A percentile compares a stretch with the other conserved stretches of the same genome.
phyloP scores from a whole-genome alignment of 2,113 vertebrate species.

The Rousettus leschenaultii region DNA sequence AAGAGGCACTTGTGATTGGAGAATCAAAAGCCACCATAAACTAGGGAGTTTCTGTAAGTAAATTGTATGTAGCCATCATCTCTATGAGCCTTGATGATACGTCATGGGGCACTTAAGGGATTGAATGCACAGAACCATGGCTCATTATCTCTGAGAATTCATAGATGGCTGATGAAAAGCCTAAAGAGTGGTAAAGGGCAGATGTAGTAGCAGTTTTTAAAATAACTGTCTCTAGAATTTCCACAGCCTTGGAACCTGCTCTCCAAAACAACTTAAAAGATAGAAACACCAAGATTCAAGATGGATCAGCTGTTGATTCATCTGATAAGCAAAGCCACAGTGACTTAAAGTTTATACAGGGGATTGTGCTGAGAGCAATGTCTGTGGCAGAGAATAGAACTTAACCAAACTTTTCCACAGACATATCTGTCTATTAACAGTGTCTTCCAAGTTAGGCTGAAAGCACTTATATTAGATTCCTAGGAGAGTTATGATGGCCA shows the following conservation, averaged over 20 bases:
- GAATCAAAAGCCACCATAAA: slow-evolving; percentile 37
- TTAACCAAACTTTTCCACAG: not conserved
- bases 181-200: slow-evolving; percentile 4
- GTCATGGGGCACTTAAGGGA: slow-evolving; percentile 46
- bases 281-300: not conserved
- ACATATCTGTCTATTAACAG: not conserved
- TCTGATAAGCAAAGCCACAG: not conserved
- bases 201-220: slow-evolving; percentile 27
- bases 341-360: not conserved
- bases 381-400: not conserved
- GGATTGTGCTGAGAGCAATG: not conserved
- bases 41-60: not conserved
- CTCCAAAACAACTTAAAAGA: not conserved
- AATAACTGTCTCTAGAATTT: slow-evolving; percentile 21
- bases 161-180: not conserved
- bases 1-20: not conserved
- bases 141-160: slow-evolving; percentile 50
- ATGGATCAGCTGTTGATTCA: not conserved
- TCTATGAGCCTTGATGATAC: not conserved
- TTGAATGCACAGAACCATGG: not conserved
- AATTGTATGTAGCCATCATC: not conserved
- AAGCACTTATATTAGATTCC: not conserved
- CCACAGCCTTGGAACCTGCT: not conserved
- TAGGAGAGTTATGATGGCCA: not conserved
- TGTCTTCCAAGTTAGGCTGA: not conserved